Conservation (phyloP, 2,888 invertebrate genomes). For the Yponomeuta plumbellus region DNA sequence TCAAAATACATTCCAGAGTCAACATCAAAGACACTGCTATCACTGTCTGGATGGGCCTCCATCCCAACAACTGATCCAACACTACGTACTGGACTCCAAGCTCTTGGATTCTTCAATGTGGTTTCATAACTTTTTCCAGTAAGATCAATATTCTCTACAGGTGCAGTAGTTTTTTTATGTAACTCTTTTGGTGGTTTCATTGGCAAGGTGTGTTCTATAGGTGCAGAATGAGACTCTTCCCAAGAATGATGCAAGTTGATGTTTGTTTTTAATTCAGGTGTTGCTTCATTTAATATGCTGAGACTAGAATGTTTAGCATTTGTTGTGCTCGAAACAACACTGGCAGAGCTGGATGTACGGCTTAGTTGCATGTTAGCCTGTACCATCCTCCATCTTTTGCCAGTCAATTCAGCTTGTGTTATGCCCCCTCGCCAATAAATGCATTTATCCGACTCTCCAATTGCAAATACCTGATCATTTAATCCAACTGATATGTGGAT, state of each 20-base stretch:
- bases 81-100: constrained; percentile 92
- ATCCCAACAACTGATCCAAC: constrained; percentile 90
- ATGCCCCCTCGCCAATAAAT: constrained; percentile 89
- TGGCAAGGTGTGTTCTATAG: constrained; percentile 81
- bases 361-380: constrained; percentile 89
- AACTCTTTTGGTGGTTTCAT: constrained; percentile 62
- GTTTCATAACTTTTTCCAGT: constrained; percentile 82
- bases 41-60: constrained; percentile 91
- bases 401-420: constrained; percentile 84
- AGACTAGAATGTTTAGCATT: constrained; percentile 83
- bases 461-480: constrained; percentile 93
- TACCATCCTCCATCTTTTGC: constrained; percentile 90
- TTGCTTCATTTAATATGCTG: constrained; percentile 60
- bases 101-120: constrained; percentile 86
- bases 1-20: constrained; percentile 89
- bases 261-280: constrained; percentile 63
- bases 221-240: constrained; percentile 85
- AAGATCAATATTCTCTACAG: constrained; percentile 69
- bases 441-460: constrained; percentile 88
- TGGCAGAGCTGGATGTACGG: constrained; percentile 87
- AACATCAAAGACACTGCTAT: constrained; percentile 87
- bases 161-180: constrained; percentile 48
- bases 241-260: constrained; percentile 77
- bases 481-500: constrained; percentile 88
- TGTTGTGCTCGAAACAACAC: constrained; percentile 79